Evolutionary conservation across 2,797 vertebrate species (phyloP).

Genomic region (Pelochelys cantorii): DNA sequence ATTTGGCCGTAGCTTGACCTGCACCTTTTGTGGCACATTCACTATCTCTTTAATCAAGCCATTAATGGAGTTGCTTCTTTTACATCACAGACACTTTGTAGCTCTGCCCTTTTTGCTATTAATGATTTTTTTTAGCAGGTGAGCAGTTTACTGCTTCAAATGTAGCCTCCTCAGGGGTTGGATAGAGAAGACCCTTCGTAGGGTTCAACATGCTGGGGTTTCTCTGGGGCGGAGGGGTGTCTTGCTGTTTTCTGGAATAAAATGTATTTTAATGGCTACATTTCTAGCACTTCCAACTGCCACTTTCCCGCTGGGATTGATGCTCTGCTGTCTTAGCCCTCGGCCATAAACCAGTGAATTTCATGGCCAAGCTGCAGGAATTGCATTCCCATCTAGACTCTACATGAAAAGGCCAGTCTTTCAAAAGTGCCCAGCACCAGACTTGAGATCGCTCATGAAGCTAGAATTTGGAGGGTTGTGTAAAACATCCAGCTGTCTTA

Average conservation of each 20-base stretch:
- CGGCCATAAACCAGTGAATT: too few relatives aligned
- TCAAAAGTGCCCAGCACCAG: not conserved
- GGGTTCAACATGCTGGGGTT: not conserved
- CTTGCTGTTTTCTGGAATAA: not conserved
- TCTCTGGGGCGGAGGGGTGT: not conserved
- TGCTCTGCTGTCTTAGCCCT: not conserved
- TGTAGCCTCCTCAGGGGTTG: not conserved
- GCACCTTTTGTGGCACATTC: not conserved
- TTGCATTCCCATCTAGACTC: not conserved
- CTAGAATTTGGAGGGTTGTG: not conserved
- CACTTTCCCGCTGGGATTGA: not conserved
- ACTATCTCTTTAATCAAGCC: not conserved
- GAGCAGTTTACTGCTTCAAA: accelerated
- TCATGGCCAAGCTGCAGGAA: not conserved
- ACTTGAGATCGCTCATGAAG: not conserved
- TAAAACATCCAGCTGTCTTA: not conserved
- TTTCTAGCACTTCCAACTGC: not conserved
- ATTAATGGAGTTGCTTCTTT: not conserved
- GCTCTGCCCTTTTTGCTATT: not conserved
- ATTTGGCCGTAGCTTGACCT: accelerated
- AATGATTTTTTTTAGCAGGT: not conserved
- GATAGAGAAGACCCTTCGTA: not conserved
- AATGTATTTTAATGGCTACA: too few relatives aligned
- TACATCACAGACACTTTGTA: not conserved
- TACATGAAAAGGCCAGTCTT: not conserved